Percentiles rank a stretch among this genome's conserved stretches.
Conservation (phyloP, 2,888 invertebrate species). For the Pelosia muscerda region DNA sequence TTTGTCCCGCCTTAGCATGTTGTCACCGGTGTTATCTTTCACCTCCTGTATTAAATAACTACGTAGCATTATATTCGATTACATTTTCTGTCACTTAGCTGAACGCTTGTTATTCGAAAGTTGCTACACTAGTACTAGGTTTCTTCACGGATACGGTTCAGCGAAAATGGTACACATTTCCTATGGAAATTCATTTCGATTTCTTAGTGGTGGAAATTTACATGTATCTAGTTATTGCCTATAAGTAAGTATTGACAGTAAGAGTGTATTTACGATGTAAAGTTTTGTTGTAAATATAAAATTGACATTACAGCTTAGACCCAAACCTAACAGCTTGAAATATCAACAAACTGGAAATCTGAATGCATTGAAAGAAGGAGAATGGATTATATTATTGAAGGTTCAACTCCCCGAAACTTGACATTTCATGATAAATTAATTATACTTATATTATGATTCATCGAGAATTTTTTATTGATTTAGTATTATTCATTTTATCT, state of each 20-base stretch:
- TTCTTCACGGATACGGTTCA: conserved; percentile 24
- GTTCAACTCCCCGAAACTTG: no score
- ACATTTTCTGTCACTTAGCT: conserved; percentile 48
- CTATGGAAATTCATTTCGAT: not conserved
- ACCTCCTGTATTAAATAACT: conserved; percentile 49
- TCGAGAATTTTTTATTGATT: no score
- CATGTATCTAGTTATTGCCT: no score
- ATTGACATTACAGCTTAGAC: no score
- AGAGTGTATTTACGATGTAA: no score
- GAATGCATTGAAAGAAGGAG: no score
- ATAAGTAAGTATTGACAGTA: no score
- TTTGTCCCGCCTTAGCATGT: conserved; percentile 36
- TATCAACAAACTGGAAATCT: no score
- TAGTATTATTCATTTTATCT: not conserved
- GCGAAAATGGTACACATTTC: conserved; percentile 8
- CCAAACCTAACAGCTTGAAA: no score
- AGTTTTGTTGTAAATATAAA: no score
- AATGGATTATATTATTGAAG: not conserved
- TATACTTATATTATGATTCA: no score
- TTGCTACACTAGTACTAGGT: conserved; percentile 25
- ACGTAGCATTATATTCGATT: conserved; percentile 50
- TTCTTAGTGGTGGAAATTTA: not conserved
- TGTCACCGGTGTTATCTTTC: conserved; percentile 51
- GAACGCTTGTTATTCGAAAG: conserved; percentile 32
- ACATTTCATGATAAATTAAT: no score